Evolutionary conservation across 2,113 vertebrate genomes (phyloP).

Genomic region (Gobius niger): DNA sequence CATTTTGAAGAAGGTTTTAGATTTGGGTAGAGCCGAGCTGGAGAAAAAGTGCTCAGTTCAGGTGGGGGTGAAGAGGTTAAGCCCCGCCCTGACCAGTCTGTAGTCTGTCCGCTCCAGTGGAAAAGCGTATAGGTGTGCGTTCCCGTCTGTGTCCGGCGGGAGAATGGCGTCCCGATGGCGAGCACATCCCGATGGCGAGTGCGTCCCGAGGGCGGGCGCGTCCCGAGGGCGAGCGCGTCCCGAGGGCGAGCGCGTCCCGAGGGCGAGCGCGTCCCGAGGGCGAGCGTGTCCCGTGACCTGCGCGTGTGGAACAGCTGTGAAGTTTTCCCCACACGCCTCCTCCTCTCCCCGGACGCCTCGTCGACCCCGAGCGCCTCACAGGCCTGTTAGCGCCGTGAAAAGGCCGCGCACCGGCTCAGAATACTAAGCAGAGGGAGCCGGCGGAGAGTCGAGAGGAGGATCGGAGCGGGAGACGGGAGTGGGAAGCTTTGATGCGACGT

Average conservation of each 20-base stretch:
- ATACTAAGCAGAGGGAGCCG: constrained; percentile 74
- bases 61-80: not conserved
- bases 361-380: constrained; percentile 71
- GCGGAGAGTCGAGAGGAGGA: constrained; percentile 70
- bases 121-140: no score
- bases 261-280: constrained; percentile 26
- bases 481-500: constrained; percentile 66
- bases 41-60: not conserved
- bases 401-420: constrained; percentile 73
- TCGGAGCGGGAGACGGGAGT: constrained; percentile 59
- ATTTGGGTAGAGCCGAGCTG: no score
- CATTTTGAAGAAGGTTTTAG: no score
- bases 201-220: no score
- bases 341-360: constrained; percentile 39
- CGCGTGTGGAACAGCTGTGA: constrained; percentile 49
- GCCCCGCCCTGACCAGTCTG: no score
- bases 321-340: constrained; percentile 43
- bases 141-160: no score
- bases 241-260: constrained; percentile 29
- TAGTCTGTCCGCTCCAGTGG: no score
- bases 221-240: constrained; percentile 30
- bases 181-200: no score
- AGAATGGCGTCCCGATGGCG: constrained; percentile 1
- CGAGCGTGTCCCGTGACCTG: constrained; percentile 21
- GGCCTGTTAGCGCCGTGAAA: constrained; percentile 76